Evolutionary conservation across 2,113 vertebrate species (phyloP).

Genomic region (Scalopus aquaticus): DNA sequence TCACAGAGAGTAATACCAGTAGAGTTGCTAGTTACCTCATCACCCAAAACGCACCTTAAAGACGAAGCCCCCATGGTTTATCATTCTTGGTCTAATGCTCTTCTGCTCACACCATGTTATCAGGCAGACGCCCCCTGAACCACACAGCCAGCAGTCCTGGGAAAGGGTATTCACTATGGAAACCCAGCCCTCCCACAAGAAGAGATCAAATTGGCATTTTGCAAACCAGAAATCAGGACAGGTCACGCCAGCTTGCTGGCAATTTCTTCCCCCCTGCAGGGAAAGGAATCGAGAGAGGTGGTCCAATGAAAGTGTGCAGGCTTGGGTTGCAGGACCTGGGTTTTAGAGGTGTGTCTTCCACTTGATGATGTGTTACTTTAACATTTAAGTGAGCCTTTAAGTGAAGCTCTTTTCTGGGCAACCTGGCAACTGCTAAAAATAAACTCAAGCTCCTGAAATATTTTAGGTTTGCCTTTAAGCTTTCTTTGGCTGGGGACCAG

Average conservation of each 20-base stretch:
- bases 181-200: neutral
- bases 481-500: neutral
- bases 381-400: neutral
- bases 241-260: neutral
- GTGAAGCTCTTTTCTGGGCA: constrained; percentile 51
- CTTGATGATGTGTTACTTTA: neutral
- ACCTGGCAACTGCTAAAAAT: constrained; percentile 69
- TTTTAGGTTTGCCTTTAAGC: constrained; percentile 55
- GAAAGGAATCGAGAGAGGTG: neutral
- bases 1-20: rapidly evolving
- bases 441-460: constrained; percentile 68
- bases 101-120: neutral
- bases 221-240: constrained; percentile 28
- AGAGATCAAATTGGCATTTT: neutral
- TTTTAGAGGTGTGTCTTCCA: neutral
- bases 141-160: no score
- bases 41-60: neutral
- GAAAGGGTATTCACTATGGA: neutral
- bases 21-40: neutral
- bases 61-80: neutral
- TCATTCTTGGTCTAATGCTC: rapidly evolving
- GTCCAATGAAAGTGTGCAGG: neutral
- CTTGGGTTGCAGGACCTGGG: neutral
- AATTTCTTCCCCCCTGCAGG: neutral
- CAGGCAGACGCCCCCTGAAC: neutral